These are phyloP conservation scores for Orussus abietinus DNA, from an alignment of 1,140 invertebrate species.

Conservation along the genomic window DNA sequence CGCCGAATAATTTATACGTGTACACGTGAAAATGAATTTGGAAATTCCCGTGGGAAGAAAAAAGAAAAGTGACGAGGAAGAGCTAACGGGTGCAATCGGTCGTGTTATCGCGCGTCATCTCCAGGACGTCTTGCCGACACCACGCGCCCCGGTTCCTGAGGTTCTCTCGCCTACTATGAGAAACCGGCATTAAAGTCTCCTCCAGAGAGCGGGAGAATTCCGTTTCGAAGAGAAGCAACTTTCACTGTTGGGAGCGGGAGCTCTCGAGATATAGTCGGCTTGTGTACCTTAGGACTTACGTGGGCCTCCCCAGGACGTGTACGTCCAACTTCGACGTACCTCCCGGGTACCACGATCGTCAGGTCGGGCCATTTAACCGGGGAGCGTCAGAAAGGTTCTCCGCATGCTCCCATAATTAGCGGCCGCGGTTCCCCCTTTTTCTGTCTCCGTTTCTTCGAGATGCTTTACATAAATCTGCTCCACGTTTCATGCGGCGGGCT, in stretches of 20 bases:
- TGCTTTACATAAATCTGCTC: no score
- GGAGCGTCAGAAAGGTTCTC: conserved; percentile 1
- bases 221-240: conserved; percentile 32
- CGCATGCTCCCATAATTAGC: conserved; percentile 1
- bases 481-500: no score
- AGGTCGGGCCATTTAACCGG: neutral
- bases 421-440: no score
- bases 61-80: neutral
- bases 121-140: no score
- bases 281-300: neutral
- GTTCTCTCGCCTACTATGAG: conserved; percentile 38
- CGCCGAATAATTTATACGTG: conserved; percentile 12
- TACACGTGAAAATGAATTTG: neutral
- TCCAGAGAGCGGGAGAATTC: conserved; percentile 20
- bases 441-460: no score
- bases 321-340: neutral
- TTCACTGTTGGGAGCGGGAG: conserved; percentile 36
- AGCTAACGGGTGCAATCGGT: neutral
- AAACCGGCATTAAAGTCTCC: conserved; percentile 43
- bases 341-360: conserved; percentile 1
- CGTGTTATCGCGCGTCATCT: neutral
- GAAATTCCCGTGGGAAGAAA: neutral
- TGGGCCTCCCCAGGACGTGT: neutral
- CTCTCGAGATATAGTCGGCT: neutral
- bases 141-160: neutral